phyloP scores from a whole-genome alignment of 2,888 invertebrate genomes.

The Eledona agricola region DNA sequence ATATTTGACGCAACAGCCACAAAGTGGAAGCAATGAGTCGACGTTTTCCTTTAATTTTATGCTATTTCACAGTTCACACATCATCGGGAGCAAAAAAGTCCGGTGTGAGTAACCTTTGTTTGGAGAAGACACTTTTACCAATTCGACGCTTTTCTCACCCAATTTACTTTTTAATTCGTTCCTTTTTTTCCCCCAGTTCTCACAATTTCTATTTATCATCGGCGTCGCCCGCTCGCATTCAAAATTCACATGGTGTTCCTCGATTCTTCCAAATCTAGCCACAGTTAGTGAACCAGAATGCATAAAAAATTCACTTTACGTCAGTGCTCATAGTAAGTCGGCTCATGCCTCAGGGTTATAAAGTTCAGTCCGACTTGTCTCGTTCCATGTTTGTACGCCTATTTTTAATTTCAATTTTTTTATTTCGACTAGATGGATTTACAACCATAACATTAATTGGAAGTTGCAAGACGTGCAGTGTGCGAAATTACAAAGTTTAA shows the following conservation, averaged over 20 bases:
- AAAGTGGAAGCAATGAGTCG: conserved; percentile 49
- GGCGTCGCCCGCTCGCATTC: no score
- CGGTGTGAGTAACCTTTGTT: conserved; percentile 37
- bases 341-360: conserved; percentile 51
- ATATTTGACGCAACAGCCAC: conserved; percentile 53
- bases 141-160: conserved; percentile 15
- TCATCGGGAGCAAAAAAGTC: conserved; percentile 35
- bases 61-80: conserved; percentile 57
- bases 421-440: conserved; percentile 44
- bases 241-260: conserved; percentile 9
- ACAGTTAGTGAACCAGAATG: conserved; percentile 41
- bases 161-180: conserved; percentile 15
- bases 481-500: no score
- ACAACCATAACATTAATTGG: conserved; percentile 51
- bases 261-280: conserved; percentile 11
- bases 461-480: no score
- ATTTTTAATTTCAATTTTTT: conserved; percentile 53
- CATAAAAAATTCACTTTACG: conserved; percentile 50
- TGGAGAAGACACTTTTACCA: conserved; percentile 30
- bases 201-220: no score
- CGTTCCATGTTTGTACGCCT: conserved; percentile 49
- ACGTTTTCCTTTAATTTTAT: conserved; percentile 54
- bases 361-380: conserved; percentile 45
- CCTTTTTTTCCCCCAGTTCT: conserved; percentile 3
- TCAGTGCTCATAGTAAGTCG: conserved; percentile 46